Conservation (phyloP, 2,888 invertebrate genomes). For the Caenorhabditis wallacei region DNA sequence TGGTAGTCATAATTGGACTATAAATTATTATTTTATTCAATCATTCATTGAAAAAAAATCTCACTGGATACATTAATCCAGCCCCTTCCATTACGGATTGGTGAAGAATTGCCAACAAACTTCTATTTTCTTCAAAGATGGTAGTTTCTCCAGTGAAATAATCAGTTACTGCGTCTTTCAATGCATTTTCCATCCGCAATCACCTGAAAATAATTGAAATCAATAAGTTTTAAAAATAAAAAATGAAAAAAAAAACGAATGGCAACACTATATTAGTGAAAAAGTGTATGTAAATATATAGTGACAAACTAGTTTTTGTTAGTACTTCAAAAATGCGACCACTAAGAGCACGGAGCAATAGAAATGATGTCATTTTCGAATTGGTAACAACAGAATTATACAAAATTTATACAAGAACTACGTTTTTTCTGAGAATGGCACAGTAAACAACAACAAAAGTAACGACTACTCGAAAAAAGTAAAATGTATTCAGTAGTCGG, state of each 20-base stretch:
- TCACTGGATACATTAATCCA: conserved; percentile 61
- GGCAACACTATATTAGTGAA: conserved; percentile 14
- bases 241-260: background rate
- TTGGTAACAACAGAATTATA: background rate
- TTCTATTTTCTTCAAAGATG: conserved; percentile 56
- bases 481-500: conserved; percentile 7
- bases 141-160: conserved; percentile 43
- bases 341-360: conserved; percentile 23
- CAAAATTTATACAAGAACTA: background rate
- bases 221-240: background rate
- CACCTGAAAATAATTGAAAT: background rate
- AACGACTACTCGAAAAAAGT: conserved; percentile 16
- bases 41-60: background rate
- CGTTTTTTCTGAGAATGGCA: background rate
- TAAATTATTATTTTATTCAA: background rate
- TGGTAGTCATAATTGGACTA: conserved; percentile 62
- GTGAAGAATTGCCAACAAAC: conserved; percentile 41
- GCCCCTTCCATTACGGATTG: conserved; percentile 49
- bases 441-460: conserved; percentile 24
- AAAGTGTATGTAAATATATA: conserved; percentile 26
- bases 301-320: conserved; percentile 17
- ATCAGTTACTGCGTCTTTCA: conserved; percentile 57
- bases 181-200: conserved; percentile 53
- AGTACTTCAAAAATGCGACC: conserved; percentile 15
- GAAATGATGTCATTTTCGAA: conserved; percentile 21